Conservation (phyloP, 1,140 invertebrate genomes). For the Hylyphantes graminicola region DNA sequence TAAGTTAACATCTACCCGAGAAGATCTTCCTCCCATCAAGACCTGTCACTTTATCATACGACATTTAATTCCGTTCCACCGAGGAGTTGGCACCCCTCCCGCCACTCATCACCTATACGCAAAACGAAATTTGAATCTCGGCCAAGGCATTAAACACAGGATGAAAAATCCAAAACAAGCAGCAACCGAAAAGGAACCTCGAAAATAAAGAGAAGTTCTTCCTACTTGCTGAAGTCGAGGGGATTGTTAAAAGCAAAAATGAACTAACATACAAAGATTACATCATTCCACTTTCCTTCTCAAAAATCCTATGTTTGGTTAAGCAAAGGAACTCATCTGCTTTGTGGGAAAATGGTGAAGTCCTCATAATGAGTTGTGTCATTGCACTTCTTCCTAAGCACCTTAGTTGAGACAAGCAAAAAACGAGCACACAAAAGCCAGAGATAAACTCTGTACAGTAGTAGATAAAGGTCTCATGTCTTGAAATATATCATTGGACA, state of each 20-base stretch:
- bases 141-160: constrained; percentile 51
- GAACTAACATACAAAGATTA: too few relatives aligned
- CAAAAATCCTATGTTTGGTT: too few relatives aligned
- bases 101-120: constrained; percentile 52
- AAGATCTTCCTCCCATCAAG: constrained; percentile 38
- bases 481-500: too few relatives aligned
- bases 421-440: constrained; percentile 9
- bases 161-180: constrained; percentile 20
- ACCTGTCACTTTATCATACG: constrained; percentile 50
- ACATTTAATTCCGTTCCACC: constrained; percentile 54
- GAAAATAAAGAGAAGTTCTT: neutral
- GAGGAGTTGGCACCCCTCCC: constrained; percentile 21
- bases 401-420: too few relatives aligned
- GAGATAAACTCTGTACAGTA: too few relatives aligned
- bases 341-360: too few relatives aligned
- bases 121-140: constrained; percentile 24
- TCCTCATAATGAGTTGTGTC: too few relatives aligned
- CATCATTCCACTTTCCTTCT: too few relatives aligned
- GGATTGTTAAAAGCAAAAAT: too few relatives aligned
- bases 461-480: too few relatives aligned
- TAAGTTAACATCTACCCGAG: neutral
- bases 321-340: too few relatives aligned
- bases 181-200: constrained; percentile 2
- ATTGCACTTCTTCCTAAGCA: too few relatives aligned
- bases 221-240: neutral